Conservation (phyloP, 2,888 invertebrate genomes). For the Synergus gifuensis region DNA sequence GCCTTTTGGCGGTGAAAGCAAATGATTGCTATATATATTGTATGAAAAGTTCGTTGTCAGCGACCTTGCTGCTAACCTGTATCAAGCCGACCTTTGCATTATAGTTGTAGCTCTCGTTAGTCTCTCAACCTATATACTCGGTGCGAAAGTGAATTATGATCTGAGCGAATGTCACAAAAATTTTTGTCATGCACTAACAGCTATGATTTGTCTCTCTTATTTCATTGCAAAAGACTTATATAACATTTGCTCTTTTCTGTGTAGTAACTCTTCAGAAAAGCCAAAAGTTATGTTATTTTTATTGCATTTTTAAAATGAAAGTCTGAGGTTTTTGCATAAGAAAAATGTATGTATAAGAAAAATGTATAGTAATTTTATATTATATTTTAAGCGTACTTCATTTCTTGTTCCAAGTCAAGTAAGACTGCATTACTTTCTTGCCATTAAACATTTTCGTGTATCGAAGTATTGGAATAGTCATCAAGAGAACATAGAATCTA, state of each 20-base stretch:
- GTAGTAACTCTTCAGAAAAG: no score
- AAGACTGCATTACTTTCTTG: conserved; percentile 58
- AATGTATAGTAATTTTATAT: neutral
- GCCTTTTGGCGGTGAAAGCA: conserved; percentile 64
- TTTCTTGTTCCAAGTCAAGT: conserved; percentile 13
- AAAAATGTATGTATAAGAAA: neutral
- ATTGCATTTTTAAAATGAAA: neutral
- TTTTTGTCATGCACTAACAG: neutral
- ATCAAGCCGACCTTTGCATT: conserved; percentile 45
- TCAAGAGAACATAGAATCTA: conserved; percentile 53
- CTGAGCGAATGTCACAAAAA: conserved; percentile 18
- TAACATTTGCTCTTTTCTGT: neutral
- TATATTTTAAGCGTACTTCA: neutral
- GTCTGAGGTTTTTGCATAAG: no score
- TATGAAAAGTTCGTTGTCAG: conserved; percentile 48
- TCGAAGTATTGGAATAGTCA: conserved; percentile 60
- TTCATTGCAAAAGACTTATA: neutral
- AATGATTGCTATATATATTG: conserved; percentile 43
- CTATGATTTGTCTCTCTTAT: neutral
- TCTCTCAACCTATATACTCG: neutral
- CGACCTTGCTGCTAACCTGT: conserved; percentile 45
- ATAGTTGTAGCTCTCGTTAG: conserved; percentile 16
- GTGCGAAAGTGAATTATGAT: conserved; percentile 14
- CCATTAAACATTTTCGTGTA: conserved; percentile 59
- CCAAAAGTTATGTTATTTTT: neutral